Percentiles rank a stretch among this genome's conserved stretches.
Evolutionary conservation across 1,140 invertebrate species (phyloP).

Genomic region (Drosophila tristis): DNA sequence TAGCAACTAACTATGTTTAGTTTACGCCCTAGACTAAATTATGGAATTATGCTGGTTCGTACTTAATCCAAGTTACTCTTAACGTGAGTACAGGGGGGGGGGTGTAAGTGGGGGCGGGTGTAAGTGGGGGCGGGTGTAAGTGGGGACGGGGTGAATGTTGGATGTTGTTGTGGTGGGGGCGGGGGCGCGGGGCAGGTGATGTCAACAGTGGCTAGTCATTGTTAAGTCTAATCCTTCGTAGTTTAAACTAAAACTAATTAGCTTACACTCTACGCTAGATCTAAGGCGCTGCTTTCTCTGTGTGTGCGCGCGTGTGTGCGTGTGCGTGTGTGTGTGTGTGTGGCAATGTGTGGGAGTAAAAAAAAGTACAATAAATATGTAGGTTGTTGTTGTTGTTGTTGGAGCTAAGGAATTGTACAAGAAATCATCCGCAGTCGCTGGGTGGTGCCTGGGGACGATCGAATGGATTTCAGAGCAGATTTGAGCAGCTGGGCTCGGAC

Average conservation of each 20-base stretch:
- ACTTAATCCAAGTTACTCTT: constrained; percentile 24
- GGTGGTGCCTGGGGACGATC: constrained; percentile 21
- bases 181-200: constrained; percentile 9
- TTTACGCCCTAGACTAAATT: constrained; percentile 27
- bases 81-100: neutral
- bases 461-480: constrained; percentile 64
- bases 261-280: constrained; percentile 25
- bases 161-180: no score
- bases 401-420: constrained; percentile 55
- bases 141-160: no score
- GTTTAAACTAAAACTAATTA: constrained; percentile 36
- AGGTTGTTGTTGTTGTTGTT: constrained; percentile 14
- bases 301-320: constrained; percentile 8
- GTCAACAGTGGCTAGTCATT: constrained; percentile 44
- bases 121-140: no score
- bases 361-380: constrained; percentile 77
- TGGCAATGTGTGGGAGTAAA: constrained; percentile 46
- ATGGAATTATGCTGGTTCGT: constrained; percentile 29
- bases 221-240: constrained; percentile 36
- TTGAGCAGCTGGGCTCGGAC: constrained; percentile 66
- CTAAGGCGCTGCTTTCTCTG: constrained; percentile 36
- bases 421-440: constrained; percentile 41
- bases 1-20: constrained; percentile 35
- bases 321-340: constrained; percentile 16
- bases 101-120: no score